Conservation (phyloP, 2,113 vertebrate genomes). For the Egretta garzetta region DNA sequence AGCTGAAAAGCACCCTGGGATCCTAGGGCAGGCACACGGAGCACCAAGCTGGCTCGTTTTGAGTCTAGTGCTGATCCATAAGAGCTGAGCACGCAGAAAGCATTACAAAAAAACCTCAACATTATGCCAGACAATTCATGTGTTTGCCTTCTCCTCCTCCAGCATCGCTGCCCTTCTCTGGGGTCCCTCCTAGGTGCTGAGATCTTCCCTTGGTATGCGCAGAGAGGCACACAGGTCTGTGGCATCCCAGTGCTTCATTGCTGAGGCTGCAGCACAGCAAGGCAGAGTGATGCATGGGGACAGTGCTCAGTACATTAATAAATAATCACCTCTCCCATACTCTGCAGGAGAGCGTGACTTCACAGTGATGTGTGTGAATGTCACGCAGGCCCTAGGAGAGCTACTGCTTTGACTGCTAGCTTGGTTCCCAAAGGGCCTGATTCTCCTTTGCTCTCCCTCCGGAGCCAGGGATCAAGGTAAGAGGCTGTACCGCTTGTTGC, state of each 20-base stretch:
- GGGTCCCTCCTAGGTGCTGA: not conserved
- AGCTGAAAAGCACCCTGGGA: not conserved
- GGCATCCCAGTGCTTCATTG: not conserved
- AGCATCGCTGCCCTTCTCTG: not conserved
- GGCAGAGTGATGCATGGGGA: slow-evolving; percentile 23
- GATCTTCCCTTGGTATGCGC: not conserved
- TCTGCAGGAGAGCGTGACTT: slow-evolving; percentile 43
- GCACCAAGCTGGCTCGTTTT: not conserved
- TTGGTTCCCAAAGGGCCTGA: not conserved
- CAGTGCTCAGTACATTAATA: slow-evolving; percentile 25
- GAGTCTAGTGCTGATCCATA: not conserved
- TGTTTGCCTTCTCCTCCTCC: not conserved
- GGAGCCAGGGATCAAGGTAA: not conserved
- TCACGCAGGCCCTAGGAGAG: slow-evolving; percentile 14
- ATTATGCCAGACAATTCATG: not conserved
- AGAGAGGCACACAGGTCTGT: not conserved
- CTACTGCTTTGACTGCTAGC: not conserved
- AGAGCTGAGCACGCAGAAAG: not conserved
- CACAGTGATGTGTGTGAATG: slow-evolving; percentile 21
- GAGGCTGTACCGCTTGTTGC: not conserved
- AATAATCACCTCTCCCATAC: slow-evolving; percentile 40
- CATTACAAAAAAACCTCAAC: not conserved
- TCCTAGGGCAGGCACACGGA: not conserved
- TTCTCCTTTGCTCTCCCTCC: not conserved
- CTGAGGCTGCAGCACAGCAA: not conserved